These are phyloP conservation scores for Epirrhoe alternata DNA, from an alignment of 2,888 invertebrate genomes.

Conservation along the genomic window DNA sequence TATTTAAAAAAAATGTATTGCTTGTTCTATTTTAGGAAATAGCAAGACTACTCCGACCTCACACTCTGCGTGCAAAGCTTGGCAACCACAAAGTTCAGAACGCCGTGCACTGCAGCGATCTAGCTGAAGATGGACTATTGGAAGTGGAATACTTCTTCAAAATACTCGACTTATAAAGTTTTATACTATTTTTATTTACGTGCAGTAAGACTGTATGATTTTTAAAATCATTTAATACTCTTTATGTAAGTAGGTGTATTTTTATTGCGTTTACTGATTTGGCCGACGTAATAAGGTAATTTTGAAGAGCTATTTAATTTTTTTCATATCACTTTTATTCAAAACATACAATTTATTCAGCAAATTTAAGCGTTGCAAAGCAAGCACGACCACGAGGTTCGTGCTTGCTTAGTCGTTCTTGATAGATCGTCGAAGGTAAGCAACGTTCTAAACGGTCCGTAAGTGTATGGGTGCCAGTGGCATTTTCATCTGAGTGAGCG, in stretches of 20 bases:
- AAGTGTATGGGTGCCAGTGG: no score
- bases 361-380: no score
- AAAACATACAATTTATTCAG: no score
- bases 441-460: no score
- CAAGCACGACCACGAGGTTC: no score
- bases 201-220: conserved; percentile 31
- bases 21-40: conserved; percentile 87
- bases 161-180: conserved; percentile 82
- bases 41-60: conserved; percentile 92
- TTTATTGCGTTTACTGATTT: neutral
- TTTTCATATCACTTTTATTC: neutral
- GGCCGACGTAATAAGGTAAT: neutral
- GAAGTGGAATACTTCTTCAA: conserved; percentile 94
- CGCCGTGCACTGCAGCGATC: conserved; percentile 97
- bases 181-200: conserved; percentile 11
- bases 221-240: conserved; percentile 24
- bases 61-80: conserved; percentile 93
- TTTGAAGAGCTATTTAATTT: neutral
- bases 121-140: conserved; percentile 93
- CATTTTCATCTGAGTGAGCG: no score
- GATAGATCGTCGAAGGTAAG: no score
- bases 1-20: no score
- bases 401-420: no score
- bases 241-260: conserved; percentile 15
- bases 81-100: conserved; percentile 93